Percentiles rank a stretch among this genome's conserved stretches.
Conservation (phyloP, 2,113 vertebrate species). For the Forbesichthys papilliferus region DNA sequence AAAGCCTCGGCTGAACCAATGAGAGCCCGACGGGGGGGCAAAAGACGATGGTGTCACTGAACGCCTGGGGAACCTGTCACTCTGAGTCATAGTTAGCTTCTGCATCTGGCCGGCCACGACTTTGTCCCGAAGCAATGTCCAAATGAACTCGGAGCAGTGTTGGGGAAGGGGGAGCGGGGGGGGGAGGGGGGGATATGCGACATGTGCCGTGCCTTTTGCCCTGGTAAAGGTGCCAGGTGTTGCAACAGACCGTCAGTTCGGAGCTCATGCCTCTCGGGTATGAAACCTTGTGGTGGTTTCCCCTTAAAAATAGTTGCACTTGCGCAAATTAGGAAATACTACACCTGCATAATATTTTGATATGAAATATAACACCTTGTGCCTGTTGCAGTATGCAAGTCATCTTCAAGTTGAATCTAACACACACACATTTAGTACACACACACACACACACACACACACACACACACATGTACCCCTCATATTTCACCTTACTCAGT, state of each 20-base stretch:
- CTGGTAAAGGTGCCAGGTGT: background rate
- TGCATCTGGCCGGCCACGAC: conserved; percentile 63
- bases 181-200: no score
- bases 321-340: conserved; percentile 6
- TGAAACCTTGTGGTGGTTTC: background rate
- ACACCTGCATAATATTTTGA: background rate
- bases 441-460: no score
- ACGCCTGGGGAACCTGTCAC: conserved; percentile 78
- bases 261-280: conserved; percentile 12
- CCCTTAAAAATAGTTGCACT: conserved; percentile 4
- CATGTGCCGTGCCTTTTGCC: background rate
- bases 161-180: background rate
- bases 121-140: conserved; percentile 63
- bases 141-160: conserved; percentile 60
- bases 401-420: background rate
- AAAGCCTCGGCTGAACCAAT: conserved; percentile 43
- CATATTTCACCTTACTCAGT: background rate
- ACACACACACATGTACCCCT: background rate
- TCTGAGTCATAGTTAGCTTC: conserved; percentile 70
- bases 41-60: conserved; percentile 66
- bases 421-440: no score
- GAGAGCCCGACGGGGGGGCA: conserved; percentile 37
- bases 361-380: background rate
- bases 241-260: conserved; percentile 7
- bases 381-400: background rate